These are phyloP conservation scores for Reticulitermes lucifugus DNA, from an alignment of 2,888 invertebrate species.

Conservation along the genomic window DNA sequence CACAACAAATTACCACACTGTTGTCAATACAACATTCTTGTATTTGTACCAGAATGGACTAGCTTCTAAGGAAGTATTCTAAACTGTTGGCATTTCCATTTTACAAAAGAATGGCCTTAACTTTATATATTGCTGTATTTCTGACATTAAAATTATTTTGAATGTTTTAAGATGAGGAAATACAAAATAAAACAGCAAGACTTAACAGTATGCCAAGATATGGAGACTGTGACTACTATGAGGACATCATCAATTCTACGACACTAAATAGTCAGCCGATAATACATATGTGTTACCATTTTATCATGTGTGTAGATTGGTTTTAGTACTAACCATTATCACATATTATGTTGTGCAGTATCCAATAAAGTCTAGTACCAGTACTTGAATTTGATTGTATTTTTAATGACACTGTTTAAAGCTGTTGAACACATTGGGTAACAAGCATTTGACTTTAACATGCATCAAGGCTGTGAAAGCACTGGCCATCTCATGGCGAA, in stretches of 20 bases:
- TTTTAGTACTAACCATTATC: constrained; percentile 14
- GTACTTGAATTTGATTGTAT: constrained; percentile 29
- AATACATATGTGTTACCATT: neutral
- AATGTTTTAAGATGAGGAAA: neutral
- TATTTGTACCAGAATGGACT: neutral
- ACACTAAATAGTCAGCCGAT: neutral
- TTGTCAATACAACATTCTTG: neutral
- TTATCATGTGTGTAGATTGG: neutral
- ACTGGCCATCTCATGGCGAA: neutral
- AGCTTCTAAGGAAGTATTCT: neutral
- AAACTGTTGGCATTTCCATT: neutral
- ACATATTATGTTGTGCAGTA: constrained; percentile 30
- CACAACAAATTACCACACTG: neutral
- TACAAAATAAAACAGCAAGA: neutral
- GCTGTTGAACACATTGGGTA: constrained; percentile 27
- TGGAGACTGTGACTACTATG: neutral
- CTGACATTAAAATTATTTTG: neutral
- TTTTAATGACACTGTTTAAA: constrained; percentile 24
- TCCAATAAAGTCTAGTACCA: constrained; percentile 34
- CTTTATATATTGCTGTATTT: neutral
- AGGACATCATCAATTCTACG: neutral
- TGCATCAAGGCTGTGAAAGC: neutral
- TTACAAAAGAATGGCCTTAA: neutral
- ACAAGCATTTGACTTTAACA: constrained; percentile 7
- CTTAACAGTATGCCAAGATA: neutral